A percentile compares a stretch with the other conserved stretches of the same genome.
Conservation (phyloP, 2,113 vertebrate genomes). For the Trematocara zebra region DNA sequence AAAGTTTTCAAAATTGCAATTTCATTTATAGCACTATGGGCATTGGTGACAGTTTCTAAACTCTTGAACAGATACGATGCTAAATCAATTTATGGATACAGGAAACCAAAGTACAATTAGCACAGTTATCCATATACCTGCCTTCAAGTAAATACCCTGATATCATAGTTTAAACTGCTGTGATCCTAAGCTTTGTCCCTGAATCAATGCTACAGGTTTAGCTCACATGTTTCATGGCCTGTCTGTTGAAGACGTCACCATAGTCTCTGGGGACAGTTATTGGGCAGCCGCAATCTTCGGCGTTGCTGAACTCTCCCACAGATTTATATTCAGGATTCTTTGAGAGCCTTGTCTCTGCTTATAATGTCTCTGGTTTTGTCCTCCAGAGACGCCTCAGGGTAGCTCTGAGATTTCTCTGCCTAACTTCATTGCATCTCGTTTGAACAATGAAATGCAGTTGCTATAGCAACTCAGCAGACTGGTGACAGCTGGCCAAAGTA, state of each 20-base stretch:
- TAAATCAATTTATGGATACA: neutral
- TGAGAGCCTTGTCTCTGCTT: neutral
- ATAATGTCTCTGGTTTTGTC: neutral
- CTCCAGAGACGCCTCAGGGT: neutral
- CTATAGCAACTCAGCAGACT: conserved; percentile 34
- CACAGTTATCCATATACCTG: neutral
- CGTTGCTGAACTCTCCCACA: neutral
- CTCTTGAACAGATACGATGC: neutral
- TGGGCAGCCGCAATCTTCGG: neutral
- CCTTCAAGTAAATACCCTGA: neutral
- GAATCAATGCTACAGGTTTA: neutral
- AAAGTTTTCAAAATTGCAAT: neutral
- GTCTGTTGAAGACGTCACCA: neutral
- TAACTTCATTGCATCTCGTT: conserved; percentile 1
- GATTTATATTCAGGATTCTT: neutral
- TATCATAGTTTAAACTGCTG: neutral
- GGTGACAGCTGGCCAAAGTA: neutral
- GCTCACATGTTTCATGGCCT: neutral
- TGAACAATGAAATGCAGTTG: conserved; percentile 32
- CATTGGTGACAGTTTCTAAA: neutral
- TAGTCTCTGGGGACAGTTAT: neutral
- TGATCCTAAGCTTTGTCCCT: neutral
- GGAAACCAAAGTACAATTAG: neutral
- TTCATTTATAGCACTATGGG: neutral
- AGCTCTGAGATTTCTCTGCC: neutral